phyloP scores from a whole-genome alignment of 2,113 vertebrate genomes.

The Garra rufa region DNA sequence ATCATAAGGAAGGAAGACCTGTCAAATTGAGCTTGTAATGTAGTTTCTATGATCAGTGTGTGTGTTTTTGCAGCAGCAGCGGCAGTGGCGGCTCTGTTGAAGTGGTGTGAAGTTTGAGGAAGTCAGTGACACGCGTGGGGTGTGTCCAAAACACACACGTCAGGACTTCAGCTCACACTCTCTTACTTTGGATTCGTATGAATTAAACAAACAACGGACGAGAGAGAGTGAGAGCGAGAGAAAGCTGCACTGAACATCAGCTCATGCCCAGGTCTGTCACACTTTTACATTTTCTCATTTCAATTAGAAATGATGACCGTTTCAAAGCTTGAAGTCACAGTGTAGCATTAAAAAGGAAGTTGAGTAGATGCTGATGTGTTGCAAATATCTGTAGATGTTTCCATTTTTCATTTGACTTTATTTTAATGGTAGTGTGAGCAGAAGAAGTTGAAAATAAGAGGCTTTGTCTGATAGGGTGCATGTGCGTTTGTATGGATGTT shows the following conservation, averaged over 20 bases:
- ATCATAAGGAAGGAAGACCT: background rate
- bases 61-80: background rate
- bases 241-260: background rate
- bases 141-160: conserved; percentile 20
- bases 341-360: conserved; percentile 30
- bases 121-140: conserved; percentile 22
- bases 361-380: background rate
- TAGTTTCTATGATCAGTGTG: background rate
- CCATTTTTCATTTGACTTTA: background rate
- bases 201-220: background rate
- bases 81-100: background rate
- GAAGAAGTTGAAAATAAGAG: background rate
- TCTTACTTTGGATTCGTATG: background rate
- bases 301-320: background rate
- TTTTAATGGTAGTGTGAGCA: background rate
- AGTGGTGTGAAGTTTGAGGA: conserved; percentile 15
- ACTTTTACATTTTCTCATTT: background rate
- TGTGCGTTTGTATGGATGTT: background rate
- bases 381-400: background rate
- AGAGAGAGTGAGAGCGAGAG: background rate
- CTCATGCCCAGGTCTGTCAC: conserved; percentile 14
- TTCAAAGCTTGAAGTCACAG: background rate
- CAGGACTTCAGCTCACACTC: background rate
- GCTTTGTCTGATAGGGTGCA: background rate
- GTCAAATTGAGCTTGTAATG: background rate